Conservation (phyloP, 2,113 vertebrate genomes). For the Leucopsar rothschildi region DNA sequence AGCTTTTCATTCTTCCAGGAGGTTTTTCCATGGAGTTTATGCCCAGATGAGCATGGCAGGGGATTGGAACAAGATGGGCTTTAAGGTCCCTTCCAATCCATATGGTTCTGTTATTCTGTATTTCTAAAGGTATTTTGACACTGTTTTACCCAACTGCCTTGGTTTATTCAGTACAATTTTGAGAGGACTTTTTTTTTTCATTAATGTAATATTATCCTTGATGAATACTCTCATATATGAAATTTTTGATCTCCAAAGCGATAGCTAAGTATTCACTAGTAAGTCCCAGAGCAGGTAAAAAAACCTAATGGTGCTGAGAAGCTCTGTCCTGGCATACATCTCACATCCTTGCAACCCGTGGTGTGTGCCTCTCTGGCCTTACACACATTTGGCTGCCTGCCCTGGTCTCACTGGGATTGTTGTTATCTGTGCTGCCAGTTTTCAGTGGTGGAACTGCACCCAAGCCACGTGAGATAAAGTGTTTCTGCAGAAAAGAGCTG, state of each 20-base stretch:
- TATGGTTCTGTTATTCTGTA: background rate
- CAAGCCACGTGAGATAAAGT: background rate
- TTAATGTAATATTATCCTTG: background rate
- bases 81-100: background rate
- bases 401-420: background rate
- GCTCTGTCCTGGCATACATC: background rate
- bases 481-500: background rate
- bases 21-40: background rate
- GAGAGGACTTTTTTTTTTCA: background rate
- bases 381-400: background rate
- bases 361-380: background rate
- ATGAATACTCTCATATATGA: accelerated
- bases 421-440: background rate
- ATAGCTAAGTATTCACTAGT: background rate
- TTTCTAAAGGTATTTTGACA: background rate
- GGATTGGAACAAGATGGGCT: background rate
- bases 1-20: background rate
- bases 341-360: accelerated
- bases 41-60: background rate
- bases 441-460: background rate
- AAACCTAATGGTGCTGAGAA: accelerated
- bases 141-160: background rate
- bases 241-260: background rate
- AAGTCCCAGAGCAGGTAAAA: background rate
- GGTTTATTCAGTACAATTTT: background rate